Evolutionary conservation across 30 jellyfish, hydroid and myxozoan genomes (phyloP), one percentile per base, ranked within the genome.

Genomic region (Aurelia aurita): DNA sequence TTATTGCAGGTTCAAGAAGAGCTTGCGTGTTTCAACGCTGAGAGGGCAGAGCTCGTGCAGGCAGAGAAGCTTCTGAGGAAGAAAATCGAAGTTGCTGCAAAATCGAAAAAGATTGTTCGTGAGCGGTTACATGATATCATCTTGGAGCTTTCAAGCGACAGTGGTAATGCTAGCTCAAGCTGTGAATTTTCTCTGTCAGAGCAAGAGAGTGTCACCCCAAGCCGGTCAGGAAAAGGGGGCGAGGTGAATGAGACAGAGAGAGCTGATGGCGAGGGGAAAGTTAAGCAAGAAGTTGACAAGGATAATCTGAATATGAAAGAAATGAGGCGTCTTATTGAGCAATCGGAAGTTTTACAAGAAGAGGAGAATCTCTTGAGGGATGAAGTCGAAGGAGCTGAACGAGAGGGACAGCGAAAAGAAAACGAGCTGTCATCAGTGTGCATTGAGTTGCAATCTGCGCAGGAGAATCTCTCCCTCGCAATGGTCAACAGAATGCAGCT

Each of bases 401-500:
- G 69, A 28, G 71, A 63, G 27, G 86, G 88, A 59, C 28, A 76
- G 2, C 46, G 90, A 20, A 66, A 79, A 27, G 73, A 32, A 44
- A 46, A 60, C 5, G 92, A 87, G 27, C 80, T 95, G 68, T 55
- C 80, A 13, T 82, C 89, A 18, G 82, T 87, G 16, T 76, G 86
- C 32, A 39, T 72, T 11, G 98, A 90, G 77, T 65, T 95, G 89
- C 84, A 70, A 39, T 64, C 87, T 10, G 88, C 93, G 25, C 99
- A 95, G 58, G 96, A 88, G 57, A 93, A 86, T 23, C 60, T 95
- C 80, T 79, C 98, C 1, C 58, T 90, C 58, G 97, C 97, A 2
- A 85, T 92, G 64, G 84, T 95, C 19, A 94, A 89, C 22, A 85
- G 99, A 61, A 80, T 95, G 92, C 90, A 95, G 57, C 79, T 95